Base-by-base conservation (phyloP, 2,888 invertebrate genomes). In the Melanotus villosus region DNA sequence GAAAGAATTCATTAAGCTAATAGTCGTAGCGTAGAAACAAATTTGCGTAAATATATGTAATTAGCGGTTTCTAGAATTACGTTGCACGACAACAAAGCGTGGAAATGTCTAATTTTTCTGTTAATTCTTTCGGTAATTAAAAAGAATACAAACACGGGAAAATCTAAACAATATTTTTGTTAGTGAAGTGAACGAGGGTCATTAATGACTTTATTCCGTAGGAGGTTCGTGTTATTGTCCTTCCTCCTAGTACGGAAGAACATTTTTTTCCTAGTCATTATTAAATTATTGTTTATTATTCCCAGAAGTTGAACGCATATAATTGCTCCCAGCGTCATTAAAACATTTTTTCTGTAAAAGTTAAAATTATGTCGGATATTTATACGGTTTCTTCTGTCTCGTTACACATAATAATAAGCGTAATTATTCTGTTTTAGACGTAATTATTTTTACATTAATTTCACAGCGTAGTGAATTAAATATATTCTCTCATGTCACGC, bases 371-470 rank as follows among this genome's bases (percentile, higher is more conserved):
- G 63, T 67, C 52, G 57, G 72, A 70, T 76, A 78, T 79, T 79
- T 79, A 79, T 76, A 75, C 75, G 76, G 77, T 76, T 76, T 75
- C 76, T 76, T 75, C 76, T 81, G 80, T 80, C 79, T 82, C 79
- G 82, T 80, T 82, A 80, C 80, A 79, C 81, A 79, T 80, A 76
- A 76, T 83, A 82, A 83, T 82, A 78, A 81, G 79, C 73, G 76
- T 81, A 83, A 83, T 83, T 83, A 82, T 80, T 80, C 76, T 76
- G 78, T 82, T 83, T 81, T 78, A 80, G 76, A 73, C 76, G 80
- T 80, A 82, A 83, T 83, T 83, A 83, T 83, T 82, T 82, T 79
- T 78, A 82, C 82, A 83, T 83, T 82, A 83, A 83, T 83, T 82
- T 81, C 77, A 79, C 79, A 78, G 80, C 72, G 78, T 77, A 73